Evolutionary conservation across 2,888 invertebrate species (phyloP), one percentile per base, ranked within the genome.

Genomic region (Coelogynopora nodosa): DNA sequence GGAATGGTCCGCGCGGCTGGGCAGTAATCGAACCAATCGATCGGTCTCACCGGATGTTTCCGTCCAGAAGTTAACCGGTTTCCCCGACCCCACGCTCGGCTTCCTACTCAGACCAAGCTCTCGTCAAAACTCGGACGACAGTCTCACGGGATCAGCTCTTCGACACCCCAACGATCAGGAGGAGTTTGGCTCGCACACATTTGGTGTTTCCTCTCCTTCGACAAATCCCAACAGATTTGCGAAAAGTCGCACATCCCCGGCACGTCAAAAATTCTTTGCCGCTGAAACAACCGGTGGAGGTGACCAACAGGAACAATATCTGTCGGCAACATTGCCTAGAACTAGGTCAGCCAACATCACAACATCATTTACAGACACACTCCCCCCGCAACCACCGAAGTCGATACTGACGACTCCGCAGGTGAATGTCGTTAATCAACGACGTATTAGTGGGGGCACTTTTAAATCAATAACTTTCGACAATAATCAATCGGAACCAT

Each of bases 71-170:
- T 88, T 88, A 85, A 88, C 88, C 67, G 88, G 88, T 84, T 90
- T 88, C 88, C 90, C 87, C 0, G 89, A 88, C 67, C 90, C 90
- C 0, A 90, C 90, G 1, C 90, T 90, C 2, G 90, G 90, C 87
- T 90, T 90, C 88, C 89, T 90, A 86, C 89, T 91, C 86, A 90
- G 90, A 0, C 89, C 90, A 1, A 89, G 89, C 0, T 27, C 26
- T 26, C 82, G 85, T 27, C 67, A 67, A 5, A 49, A 30, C 30
- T 85, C 85, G 27, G 29, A 28, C 29, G 85, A 85, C 26, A 85
- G 85, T 82, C 84, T 85, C 18, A 84, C 49, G 5, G 49, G 49
- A 5, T 49, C 49, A 49, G 49, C 49, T 49, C 49, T 49, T 49
- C 49, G 49, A 49, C 49, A 49, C 18, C 49, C 49, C 18, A 49